These are phyloP conservation scores for Amniataba percoides DNA, from an alignment of 2,797 vertebrate species.

Conservation along the genomic window DNA sequence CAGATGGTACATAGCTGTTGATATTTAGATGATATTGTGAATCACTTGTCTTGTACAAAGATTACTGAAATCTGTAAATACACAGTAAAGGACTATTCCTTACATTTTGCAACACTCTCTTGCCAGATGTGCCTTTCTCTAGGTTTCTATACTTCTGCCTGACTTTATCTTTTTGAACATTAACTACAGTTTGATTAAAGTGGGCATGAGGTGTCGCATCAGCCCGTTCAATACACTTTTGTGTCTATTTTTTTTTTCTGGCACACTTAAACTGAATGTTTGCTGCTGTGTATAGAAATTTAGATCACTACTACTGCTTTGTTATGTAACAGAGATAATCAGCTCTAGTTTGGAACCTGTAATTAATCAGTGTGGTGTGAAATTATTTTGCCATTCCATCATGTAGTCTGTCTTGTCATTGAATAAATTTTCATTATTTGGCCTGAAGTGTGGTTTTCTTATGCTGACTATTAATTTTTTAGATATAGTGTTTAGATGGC, in stretches of 20 bases:
- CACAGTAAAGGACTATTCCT: conserved; percentile 14
- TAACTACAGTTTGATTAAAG: background rate
- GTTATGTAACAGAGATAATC: conserved; percentile 4
- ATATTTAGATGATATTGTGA: conserved; percentile 32
- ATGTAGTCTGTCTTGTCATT: conserved; percentile 30
- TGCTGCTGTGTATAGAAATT: conserved; percentile 31
- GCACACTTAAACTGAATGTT: conserved; percentile 8
- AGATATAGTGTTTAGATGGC: background rate
- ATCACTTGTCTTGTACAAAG: background rate
- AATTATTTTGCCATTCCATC: conserved; percentile 45
- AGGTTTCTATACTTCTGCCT: conserved; percentile 15
- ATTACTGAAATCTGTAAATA: conserved; percentile 23
- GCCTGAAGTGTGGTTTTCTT: conserved; percentile 8
- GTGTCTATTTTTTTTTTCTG: conserved; percentile 2
- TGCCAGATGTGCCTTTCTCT: conserved; percentile 69
- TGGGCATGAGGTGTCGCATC: background rate
- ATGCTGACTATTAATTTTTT: background rate
- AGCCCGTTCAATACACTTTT: conserved; percentile 15
- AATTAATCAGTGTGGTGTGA: conserved; percentile 38
- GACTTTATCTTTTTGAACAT: background rate
- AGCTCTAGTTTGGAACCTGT: background rate
- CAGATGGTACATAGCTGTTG: conserved; percentile 33
- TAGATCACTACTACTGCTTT: background rate
- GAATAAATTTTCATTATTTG: conserved; percentile 59
- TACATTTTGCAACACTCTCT: conserved; percentile 1